Conservation (phyloP, 2,113 vertebrate species). For the Nyctereutes procyonoides region DNA sequence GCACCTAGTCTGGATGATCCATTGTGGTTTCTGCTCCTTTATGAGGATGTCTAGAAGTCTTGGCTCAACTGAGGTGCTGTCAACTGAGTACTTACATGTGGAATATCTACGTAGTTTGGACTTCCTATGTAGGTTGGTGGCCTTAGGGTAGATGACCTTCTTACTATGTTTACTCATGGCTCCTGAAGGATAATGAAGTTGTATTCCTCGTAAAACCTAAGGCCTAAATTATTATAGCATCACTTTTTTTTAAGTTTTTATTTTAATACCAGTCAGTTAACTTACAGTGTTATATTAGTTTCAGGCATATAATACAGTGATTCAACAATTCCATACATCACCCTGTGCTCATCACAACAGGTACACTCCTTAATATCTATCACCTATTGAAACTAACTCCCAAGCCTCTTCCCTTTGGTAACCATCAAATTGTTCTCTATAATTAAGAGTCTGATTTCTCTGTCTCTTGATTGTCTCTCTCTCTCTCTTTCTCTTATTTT, state of each 20-base stretch:
- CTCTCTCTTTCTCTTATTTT: background rate
- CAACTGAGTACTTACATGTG: rapidly evolving
- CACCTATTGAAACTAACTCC: background rate
- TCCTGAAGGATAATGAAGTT: background rate
- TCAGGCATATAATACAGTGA: background rate
- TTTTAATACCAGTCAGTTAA: background rate
- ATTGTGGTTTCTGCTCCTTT: background rate
- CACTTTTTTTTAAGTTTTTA: background rate
- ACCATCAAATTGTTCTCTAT: background rate
- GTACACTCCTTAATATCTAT: background rate
- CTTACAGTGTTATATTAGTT: background rate
- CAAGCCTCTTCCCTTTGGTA: background rate
- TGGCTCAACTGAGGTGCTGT: rapidly evolving
- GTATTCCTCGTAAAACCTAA: background rate
- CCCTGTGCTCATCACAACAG: background rate
- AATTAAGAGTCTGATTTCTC: background rate
- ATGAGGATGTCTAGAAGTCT: background rate
- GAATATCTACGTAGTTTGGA: background rate
- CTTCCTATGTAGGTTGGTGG: background rate
- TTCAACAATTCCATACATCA: background rate
- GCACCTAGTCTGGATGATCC: background rate
- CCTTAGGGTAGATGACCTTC: too few species aligned
- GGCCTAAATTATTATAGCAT: background rate
- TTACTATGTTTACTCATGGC: background rate
- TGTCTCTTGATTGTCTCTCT: background rate